Evolutionary conservation across 2,113 vertebrate species (phyloP).

Genomic region (Xenopus laevis): DNA sequence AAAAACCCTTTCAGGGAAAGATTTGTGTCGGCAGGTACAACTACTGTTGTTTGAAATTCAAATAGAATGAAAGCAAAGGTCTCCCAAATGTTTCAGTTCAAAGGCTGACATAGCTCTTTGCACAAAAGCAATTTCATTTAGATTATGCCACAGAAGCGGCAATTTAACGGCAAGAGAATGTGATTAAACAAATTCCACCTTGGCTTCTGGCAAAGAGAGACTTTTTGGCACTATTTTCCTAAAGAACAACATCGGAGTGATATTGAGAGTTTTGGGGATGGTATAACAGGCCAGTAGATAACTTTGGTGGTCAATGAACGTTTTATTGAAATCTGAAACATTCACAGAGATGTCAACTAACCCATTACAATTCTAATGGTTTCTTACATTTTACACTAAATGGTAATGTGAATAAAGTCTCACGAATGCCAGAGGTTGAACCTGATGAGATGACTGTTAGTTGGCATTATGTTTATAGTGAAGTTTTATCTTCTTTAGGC

Average conservation of each 20-base stretch:
- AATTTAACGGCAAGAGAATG: constrained; percentile 62
- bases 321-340: no score
- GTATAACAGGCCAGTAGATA: no score
- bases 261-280: background rate
- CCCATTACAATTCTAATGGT: no score
- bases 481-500: no score
- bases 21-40: constrained; percentile 41
- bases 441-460: no score
- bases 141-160: constrained; percentile 61
- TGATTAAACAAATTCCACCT: constrained; percentile 57
- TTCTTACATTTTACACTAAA: no score
- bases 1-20: constrained; percentile 27
- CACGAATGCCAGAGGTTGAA: no score
- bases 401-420: no score
- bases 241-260: constrained; percentile 20
- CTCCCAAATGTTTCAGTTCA: constrained; percentile 47
- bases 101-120: constrained; percentile 58
- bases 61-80: constrained; percentile 56
- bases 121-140: constrained; percentile 72
- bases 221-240: constrained; percentile 45
- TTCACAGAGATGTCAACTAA: no score
- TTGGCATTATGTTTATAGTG: no score
- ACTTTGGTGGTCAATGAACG: no score
- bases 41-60: constrained; percentile 56
- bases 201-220: constrained; percentile 49